Evolutionary conservation across 2,797 vertebrate genomes (phyloP).

Genomic region (Bradypodion pumilum): DNA sequence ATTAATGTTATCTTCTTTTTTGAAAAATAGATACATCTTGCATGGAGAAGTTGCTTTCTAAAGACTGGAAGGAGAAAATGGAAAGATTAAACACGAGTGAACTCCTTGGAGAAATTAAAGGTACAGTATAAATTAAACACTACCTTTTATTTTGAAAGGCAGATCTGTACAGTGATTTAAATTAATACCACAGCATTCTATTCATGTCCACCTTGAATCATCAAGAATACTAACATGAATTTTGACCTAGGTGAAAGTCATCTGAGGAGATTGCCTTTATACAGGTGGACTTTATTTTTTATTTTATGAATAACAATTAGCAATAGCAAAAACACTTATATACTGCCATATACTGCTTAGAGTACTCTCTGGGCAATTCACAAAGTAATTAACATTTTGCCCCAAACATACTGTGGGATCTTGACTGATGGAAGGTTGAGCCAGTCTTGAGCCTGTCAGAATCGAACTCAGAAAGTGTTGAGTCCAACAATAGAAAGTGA

Average conservation of each 20-base stretch:
- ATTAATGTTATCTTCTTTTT: slow-evolving; percentile 33
- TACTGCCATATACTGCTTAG: too few relatives aligned
- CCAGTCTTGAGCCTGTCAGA: too few relatives aligned
- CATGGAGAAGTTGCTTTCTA: slow-evolving; percentile 91
- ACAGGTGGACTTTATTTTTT: not conserved
- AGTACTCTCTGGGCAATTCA: too few relatives aligned
- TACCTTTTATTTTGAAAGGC: slow-evolving; percentile 13
- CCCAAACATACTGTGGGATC: too few relatives aligned
- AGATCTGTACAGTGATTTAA: not conserved
- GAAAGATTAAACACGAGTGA: slow-evolving; percentile 89
- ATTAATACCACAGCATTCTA: not conserved
- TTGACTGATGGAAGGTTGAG: too few relatives aligned
- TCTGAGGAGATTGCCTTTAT: not conserved
- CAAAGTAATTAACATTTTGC: too few relatives aligned
- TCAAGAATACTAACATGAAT: not conserved
- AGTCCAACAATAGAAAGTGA: too few relatives aligned
- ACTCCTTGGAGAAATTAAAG: slow-evolving; percentile 93
- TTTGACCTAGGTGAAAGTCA: not conserved
- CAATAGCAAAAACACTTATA: too few relatives aligned
- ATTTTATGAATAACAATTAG: slow-evolving; percentile 11
- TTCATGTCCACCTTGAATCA: not conserved
- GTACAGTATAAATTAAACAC: slow-evolving; percentile 70
- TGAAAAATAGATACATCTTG: slow-evolving; percentile 84
- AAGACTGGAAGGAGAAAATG: slow-evolving; percentile 95
- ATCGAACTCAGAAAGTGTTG: too few relatives aligned